Evolutionary conservation across 2,888 invertebrate species (phyloP), one percentile per base, ranked within the genome.

Genomic region (Nebria brevicollis): DNA sequence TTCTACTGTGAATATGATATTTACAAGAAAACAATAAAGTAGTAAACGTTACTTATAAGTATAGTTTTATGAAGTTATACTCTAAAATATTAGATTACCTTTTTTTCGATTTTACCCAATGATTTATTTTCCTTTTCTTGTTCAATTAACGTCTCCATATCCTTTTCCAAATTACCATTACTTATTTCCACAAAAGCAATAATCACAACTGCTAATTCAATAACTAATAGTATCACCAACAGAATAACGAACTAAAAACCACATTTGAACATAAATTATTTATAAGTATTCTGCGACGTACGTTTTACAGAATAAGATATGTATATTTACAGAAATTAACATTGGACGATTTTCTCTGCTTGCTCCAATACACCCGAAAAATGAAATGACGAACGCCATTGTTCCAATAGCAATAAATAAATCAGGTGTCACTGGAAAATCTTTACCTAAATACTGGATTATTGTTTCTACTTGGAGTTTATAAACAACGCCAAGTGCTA

Each of bases 121-220:
- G 54, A 75, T n/a, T 65, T 64, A 13, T 64, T 75, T 65, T 75
- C 34, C 64, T 75, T 34, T n/a, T 81, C 81, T 41, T 77, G n/a
- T 11, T 73, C 66, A 43, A 81, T 43, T n/a, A 66, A 11, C 26
- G 34, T 43, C 42, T 64, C 54, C 65, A 81, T 81, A n/a, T 81
- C 20, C 25, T 81, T 43, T 43, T 76, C 72, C 54, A 81, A 43
- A 0, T 77, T 72, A 42, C 77, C 77, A 66, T 81, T 81, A 42
- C 20, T 81, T 20, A 81, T 76, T 73, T 76, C 77, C 1, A 92
- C 90, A 88, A 94, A 94, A 82, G 93, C 89, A 70, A 92, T 90
- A 7, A 93, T 91, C 0, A 93, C 92, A 77, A 94, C 88, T 25
- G 92, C 91, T 83, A 94, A 90, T 90, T 94, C 94, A 81, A 93